phyloP scores from a whole-genome alignment of 2,113 vertebrate species.

The Colaptes auratus region DNA sequence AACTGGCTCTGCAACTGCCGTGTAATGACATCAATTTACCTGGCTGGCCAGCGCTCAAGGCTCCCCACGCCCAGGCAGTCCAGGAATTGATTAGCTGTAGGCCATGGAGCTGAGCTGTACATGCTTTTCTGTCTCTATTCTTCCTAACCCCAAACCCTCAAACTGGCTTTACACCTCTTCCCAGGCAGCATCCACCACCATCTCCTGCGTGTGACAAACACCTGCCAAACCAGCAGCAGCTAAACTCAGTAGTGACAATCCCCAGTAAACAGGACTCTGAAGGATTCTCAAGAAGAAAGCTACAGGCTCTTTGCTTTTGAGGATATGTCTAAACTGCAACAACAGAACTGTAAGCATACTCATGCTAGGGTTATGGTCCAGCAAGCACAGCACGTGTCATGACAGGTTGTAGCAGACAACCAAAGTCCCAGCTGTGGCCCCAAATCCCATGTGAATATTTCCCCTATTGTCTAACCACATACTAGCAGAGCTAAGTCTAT shows the following conservation, averaged over 20 bases:
- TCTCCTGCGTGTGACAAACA: background rate
- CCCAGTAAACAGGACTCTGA: background rate
- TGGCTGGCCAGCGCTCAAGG: background rate
- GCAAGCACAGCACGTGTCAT: background rate
- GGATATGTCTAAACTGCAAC: background rate
- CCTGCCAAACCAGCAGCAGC: background rate
- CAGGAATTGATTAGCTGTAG: background rate
- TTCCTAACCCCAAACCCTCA: background rate
- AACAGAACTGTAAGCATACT: background rate
- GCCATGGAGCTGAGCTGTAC: background rate
- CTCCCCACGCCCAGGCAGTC: background rate
- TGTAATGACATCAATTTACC: background rate
- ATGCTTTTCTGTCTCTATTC: background rate
- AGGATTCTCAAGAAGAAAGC: background rate
- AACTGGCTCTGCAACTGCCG: background rate
- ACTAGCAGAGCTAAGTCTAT: background rate
- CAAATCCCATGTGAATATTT: background rate
- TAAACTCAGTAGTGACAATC: background rate
- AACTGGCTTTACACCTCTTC: background rate
- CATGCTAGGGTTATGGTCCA: background rate
- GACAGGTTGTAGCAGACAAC: accelerated
- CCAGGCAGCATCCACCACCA: background rate
- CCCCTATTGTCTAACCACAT: background rate
- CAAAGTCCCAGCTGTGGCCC: background rate
- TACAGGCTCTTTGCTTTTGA: background rate